These are phyloP conservation scores for Thumatha senex DNA, from an alignment of 2,888 invertebrate species.

Conservation along the genomic window DNA sequence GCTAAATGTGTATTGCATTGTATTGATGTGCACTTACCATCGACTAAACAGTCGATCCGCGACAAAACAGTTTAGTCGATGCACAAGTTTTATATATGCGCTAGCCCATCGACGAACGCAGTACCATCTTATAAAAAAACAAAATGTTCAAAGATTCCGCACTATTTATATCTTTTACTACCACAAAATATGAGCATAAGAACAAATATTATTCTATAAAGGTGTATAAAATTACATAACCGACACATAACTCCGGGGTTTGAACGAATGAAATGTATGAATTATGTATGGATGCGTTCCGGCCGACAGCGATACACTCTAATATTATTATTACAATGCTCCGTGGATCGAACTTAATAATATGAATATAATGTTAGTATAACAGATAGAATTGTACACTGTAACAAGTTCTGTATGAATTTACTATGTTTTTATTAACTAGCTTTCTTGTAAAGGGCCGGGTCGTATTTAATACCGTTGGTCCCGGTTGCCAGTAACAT, in stretches of 20 bases:
- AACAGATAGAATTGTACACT: background rate
- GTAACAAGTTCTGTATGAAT: background rate
- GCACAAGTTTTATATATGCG: no score
- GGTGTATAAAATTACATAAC: constrained; percentile 42
- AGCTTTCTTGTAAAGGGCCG: no score
- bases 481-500: no score
- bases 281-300: constrained; percentile 53
- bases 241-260: constrained; percentile 50
- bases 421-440: no score
- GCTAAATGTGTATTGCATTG: no score
- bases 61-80: no score
- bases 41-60: no score
- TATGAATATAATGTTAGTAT: no score
- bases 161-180: constrained; percentile 16
- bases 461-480: no score
- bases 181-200: constrained; percentile 20
- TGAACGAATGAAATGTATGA: constrained; percentile 59
- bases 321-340: constrained; percentile 47
- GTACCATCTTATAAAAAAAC: constrained; percentile 14
- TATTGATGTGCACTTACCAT: no score
- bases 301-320: constrained; percentile 38
- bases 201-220: constrained; percentile 38
- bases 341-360: constrained; percentile 26
- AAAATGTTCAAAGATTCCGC: background rate
- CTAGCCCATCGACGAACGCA: no score